Percentiles rank a stretch among this genome's conserved stretches.
Conservation (phyloP, 2,888 invertebrate genomes). For the Aethes cnicana region DNA sequence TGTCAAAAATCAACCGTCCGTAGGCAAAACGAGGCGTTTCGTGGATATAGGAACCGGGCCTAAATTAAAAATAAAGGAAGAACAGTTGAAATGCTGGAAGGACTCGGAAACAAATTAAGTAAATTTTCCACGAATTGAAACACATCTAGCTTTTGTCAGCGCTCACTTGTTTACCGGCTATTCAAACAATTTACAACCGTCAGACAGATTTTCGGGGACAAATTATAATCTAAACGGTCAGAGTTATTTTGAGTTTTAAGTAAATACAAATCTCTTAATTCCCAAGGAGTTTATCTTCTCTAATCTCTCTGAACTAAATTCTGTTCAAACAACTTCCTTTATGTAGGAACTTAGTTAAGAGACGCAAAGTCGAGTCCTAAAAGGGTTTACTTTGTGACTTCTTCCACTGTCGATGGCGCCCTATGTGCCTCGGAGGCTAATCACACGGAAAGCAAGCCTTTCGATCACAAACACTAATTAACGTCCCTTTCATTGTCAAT, state of each 20-base stretch:
- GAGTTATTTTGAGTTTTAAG: conserved; percentile 36
- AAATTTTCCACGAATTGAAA: conserved; percentile 20
- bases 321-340: conserved; percentile 51
- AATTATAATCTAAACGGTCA: conserved; percentile 27
- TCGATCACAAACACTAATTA: background rate
- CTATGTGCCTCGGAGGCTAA: conserved; percentile 22
- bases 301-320: conserved; percentile 52
- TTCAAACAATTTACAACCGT: conserved; percentile 16
- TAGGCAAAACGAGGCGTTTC: no score
- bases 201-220: conserved; percentile 17
- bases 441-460: background rate
- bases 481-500: background rate
- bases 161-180: conserved; percentile 21
- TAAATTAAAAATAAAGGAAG: background rate
- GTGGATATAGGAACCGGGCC: no score
- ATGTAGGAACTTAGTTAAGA: conserved; percentile 53
- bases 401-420: conserved; percentile 36
- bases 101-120: conserved; percentile 12
- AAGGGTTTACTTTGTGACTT: conserved; percentile 46
- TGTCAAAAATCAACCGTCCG: no score
- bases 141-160: conserved; percentile 14
- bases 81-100: background rate
- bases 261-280: conserved; percentile 51
- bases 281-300: conserved; percentile 47
- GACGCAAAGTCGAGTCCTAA: conserved; percentile 45